Percentiles rank a stretch among this genome's conserved stretches.
phyloP scores from a whole-genome alignment of 2,888 invertebrate species.

The Malthinus seriepunctatus region DNA sequence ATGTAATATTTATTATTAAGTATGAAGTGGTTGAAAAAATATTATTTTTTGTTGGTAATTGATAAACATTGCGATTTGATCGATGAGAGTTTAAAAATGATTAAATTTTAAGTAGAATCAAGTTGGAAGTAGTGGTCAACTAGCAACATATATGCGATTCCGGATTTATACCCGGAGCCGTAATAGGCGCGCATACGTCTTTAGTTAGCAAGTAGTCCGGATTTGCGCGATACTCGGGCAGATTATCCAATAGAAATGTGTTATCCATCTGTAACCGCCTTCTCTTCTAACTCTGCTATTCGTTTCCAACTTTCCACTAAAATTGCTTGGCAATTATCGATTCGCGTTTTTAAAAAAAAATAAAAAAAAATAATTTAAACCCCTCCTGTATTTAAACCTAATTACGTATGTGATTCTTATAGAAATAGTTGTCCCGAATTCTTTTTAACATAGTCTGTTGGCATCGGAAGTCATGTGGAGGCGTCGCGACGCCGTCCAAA shows the following conservation, averaged over 20 bases:
- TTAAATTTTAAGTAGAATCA: no score
- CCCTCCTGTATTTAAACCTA: constrained; percentile 1
- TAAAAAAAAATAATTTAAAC: constrained; percentile 9
- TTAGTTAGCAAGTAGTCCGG: constrained; percentile 51
- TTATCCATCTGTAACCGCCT: constrained; percentile 50
- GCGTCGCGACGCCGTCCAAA: constrained; percentile 43
- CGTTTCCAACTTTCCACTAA: constrained; percentile 36
- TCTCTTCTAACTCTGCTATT: constrained; percentile 40
- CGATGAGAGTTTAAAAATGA: no score
- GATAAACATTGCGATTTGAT: no score
- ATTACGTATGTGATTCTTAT: constrained; percentile 7
- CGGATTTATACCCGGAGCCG: constrained; percentile 47
- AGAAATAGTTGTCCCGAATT: constrained; percentile 27
- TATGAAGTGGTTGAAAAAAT: no score
- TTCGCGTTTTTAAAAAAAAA: constrained; percentile 23
- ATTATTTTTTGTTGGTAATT: no score
- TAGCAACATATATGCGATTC: constrained; percentile 25
- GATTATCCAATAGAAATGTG: constrained; percentile 56
- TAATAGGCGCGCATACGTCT: constrained; percentile 52
- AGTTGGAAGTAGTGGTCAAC: constrained; percentile 22
- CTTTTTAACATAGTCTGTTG: constrained; percentile 30
- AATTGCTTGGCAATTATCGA: constrained; percentile 29
- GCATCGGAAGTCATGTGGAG: constrained; percentile 38
- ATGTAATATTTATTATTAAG: no score
- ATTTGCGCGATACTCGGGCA: constrained; percentile 51